Base-by-base conservation (phyloP, 2,797 vertebrate genomes). In the Alauda arvensis region DNA sequence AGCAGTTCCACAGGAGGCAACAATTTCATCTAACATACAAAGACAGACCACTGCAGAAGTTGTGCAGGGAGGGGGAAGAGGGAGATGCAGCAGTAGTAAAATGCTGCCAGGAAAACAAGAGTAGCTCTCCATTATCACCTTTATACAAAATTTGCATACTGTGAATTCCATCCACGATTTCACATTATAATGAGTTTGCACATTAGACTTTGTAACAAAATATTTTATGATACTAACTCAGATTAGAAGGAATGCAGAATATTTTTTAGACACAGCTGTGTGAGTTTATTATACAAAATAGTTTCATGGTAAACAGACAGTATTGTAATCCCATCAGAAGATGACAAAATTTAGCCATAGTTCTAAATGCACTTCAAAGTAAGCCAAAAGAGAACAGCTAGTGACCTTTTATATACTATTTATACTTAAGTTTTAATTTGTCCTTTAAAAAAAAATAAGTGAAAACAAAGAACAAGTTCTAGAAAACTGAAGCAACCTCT, bases 401-500 rank as follows among this genome's bases (percentile, higher is more conserved):
- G 97, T 96, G 97, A 97, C 96, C 97, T 97, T 98, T 98, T 98
- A 96, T 98, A 97, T 97, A 96, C 97, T 98, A 96, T 97, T 98
- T 98, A 97, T 97, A 97, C 96, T 94, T 97, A 96, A 97, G 97
- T 97, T 97, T 98, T 98, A 98, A 98, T 98, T 98, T 98, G 98
- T 99, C 98, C 98, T 99, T 98, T 98, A 98, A 97, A 98, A 97
- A 98, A 96, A 97, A 94, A 95, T 98, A 97, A 96, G 97, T 96
- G 97, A 97, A 97, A 97, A 94, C 96, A 95, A 97, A 97, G 97
- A 97, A 97, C 95, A 97, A 94, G 97, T 98, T 98, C 97, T 96
- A 98, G 97, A 97, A 98, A 98, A 98, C 98, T 97, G 97, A 98
- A 98, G 97, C 97, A 98, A 98, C 98, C 98, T 99, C 98, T 98